Evolutionary conservation across 2,113 vertebrate genomes (phyloP).

Genomic region (Crotalus tigris): DNA sequence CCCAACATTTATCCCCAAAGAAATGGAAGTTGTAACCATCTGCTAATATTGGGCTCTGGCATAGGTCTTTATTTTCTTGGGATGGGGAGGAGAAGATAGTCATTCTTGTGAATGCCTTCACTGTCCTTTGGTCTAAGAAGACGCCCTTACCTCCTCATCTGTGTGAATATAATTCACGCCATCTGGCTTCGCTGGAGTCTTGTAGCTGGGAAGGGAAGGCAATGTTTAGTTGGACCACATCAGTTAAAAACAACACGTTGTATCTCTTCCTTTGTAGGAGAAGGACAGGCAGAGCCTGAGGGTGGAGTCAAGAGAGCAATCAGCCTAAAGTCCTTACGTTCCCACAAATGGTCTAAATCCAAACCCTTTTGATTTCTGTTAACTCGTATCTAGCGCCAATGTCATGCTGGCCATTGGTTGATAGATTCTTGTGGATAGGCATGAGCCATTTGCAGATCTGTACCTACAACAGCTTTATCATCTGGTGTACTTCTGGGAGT

Average conservation of each 20-base stretch:
- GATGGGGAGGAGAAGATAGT: neutral
- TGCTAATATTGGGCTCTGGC: neutral
- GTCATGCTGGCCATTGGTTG: neutral
- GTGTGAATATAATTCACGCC: conserved; percentile 85
- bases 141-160: conserved; percentile 86
- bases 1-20: neutral
- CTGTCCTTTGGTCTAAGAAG: too few species aligned
- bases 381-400: neutral
- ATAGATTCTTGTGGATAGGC: neutral
- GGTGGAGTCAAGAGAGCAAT: neutral
- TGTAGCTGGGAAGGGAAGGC: conserved; percentile 78
- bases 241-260: neutral
- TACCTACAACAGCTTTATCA: neutral
- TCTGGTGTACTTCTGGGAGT: neutral
- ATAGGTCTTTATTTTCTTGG: neutral
- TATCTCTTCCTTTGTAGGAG: neutral
- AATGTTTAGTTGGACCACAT: neutral
- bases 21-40: neutral
- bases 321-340: neutral
- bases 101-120: neutral
- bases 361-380: neutral
- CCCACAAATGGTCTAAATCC: neutral
- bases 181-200: conserved; percentile 80
- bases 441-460: neutral
- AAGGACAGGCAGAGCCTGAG: neutral